Evolutionary conservation across 1,140 invertebrate species (phyloP).

Genomic region (Oryzaephilus surinamensis): DNA sequence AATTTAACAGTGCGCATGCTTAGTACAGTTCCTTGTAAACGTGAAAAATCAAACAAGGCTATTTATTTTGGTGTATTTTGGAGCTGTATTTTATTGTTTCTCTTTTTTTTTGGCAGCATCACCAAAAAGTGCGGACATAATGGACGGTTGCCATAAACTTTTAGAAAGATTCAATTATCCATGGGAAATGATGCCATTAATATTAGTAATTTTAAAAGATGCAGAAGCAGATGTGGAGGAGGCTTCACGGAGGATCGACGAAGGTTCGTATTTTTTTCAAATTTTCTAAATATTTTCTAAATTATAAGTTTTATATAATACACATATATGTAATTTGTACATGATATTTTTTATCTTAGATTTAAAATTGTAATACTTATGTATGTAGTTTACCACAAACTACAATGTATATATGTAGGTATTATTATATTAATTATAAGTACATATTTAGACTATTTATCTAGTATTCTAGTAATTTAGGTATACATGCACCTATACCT

Average conservation of each 20-base stretch:
- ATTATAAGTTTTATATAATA: not conserved
- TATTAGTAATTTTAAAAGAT: conserved; percentile 61
- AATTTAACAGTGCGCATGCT: too few species aligned
- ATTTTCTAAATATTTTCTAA: conserved; percentile 1
- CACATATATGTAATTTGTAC: not conserved
- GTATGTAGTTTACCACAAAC: not conserved
- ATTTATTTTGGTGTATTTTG: too few species aligned
- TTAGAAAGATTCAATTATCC: conserved; percentile 59
- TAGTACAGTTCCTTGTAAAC: too few species aligned
- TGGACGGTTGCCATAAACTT: conserved; percentile 57
- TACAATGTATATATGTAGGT: not conserved
- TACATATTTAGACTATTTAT: too few species aligned
- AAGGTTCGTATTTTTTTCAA: conserved; percentile 45
- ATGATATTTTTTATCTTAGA: too few species aligned
- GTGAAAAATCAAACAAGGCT: too few species aligned
- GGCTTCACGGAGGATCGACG: conserved; percentile 53
- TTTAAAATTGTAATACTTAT: too few species aligned
- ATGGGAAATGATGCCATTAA: conserved; percentile 60
- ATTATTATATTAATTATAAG: too few species aligned
- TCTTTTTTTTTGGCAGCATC: too few species aligned
- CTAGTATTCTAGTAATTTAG: too few species aligned
- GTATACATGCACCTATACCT: too few species aligned
- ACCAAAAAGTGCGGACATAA: conserved; percentile 47
- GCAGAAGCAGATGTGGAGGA: conserved; percentile 55
- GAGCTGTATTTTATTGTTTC: too few species aligned